Base-by-base conservation (phyloP, 2,113 vertebrate genomes). In the Conger conger region DNA sequence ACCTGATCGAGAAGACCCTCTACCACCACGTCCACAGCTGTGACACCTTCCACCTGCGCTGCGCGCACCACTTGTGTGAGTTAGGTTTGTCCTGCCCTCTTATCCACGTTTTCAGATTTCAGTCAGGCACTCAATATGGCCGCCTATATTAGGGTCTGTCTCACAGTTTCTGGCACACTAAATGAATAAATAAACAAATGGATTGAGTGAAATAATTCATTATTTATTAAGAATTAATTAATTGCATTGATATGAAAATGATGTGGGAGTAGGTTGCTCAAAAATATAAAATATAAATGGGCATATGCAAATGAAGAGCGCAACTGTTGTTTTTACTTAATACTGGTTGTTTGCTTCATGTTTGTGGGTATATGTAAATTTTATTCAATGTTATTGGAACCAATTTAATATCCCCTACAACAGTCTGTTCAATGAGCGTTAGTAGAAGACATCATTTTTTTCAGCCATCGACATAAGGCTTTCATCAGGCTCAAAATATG, bases 1-100 rank as follows among this genome's bases (percentile, higher is more conserved):
- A 99, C 93, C 92, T 99, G 85, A 99, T 99, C 45, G 98, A 99
- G 94, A 99, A 99, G 95, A 99, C 98, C 0, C 95, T 99, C 73
- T 99, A 99, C 87, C 98, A 99, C 86, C 98, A 99, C 3, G 98
- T 99, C 79, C 98, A 99, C 18, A 97, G 97, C 93, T 99, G 98
- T 79, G 98, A 99, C 93, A 98, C 97, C 86, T 99, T 99, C 91
- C 98, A 99, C 89, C 94, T 99, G 83, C 96, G 98, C 83, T 99
- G 97, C 8, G 98, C 98, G 0, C 98, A 99, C 91, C 97, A 99
- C 89, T 92, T 99, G 93, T 90, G 98, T 99, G 96, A 99, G 98
- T 91, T n/a, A 78, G 83, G 30, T 54, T 37, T 84, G 83, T 82
- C 27, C 33, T 63, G 68, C 68, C 27, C 27, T 73, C 68, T 73